Evolutionary conservation across 1,140 invertebrate genomes (phyloP), one percentile per base, ranked within the genome.

Genomic region (Macrosteles quadrilineatus): DNA sequence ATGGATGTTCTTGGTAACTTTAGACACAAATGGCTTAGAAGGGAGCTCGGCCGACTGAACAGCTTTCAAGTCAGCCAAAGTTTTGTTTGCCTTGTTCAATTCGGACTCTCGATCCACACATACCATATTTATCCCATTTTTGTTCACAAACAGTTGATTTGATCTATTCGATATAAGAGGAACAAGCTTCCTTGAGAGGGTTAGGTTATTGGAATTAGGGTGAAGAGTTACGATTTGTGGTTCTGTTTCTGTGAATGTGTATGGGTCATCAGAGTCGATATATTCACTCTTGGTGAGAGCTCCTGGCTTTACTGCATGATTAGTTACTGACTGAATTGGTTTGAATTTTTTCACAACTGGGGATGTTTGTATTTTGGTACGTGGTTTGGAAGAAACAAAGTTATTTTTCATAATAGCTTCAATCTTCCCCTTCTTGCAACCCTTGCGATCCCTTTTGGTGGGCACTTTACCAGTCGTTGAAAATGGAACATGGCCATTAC

Each of bases 401-500:
- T 59, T 78, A 70, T 73, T 78, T 72, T 73, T 80, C 77, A 75
- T 74, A 67, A 76, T 74, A 27, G 75, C 74, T 71, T 77, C 76
- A 71, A 77, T 75, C 70, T 80, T 82, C 43, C 81, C 80, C 74
- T 83, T 83, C 72, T 82, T 84, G 72, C 76, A 77, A 47, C 76
- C 77, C 72, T 84, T 85, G 50, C 82, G 77, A 71, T 85, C 84
- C 67, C 83, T 84, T 71, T 84, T 84, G 27, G 55, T 29, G 2
- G 21, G 80, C 25, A 82, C 75, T 74, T 84, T 84, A 14, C 83
- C 84, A 74, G 81, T 30, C 21, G 73, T 76, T 59, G 75, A 76
- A 59, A 85, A 82, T 75, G 85, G 84, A 81, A 84, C 83, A 73
- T 86, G 84, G 72, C 84, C 85, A 76, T 85, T 85, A 74, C 82